Evolutionary conservation across 2,888 invertebrate species (phyloP).

Genomic region (Drosophila robusta): DNA sequence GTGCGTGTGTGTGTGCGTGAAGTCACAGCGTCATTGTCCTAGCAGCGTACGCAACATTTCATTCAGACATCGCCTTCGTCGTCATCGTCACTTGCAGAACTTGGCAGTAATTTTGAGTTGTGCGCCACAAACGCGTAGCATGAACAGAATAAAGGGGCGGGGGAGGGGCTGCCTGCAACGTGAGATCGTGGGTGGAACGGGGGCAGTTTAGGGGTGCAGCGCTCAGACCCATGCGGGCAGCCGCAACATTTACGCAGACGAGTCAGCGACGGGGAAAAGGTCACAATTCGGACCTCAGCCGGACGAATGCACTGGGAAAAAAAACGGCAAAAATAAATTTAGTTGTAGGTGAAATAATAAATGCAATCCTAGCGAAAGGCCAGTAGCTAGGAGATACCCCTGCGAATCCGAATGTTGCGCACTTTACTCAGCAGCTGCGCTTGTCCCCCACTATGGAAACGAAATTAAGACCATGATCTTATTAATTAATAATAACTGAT

Average conservation of each 20-base stretch:
- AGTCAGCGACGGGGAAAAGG: slow-evolving; percentile 28
- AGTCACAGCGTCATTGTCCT: slow-evolving; percentile 69
- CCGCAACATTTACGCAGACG: slow-evolving; percentile 66
- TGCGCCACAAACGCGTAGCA: slow-evolving; percentile 34
- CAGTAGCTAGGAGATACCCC: too few relatives aligned
- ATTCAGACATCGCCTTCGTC: slow-evolving; percentile 58
- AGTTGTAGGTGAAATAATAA: too few relatives aligned
- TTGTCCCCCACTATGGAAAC: too few relatives aligned
- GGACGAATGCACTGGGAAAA: slow-evolving; percentile 30
- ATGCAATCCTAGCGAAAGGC: too few relatives aligned
- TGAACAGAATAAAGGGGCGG: slow-evolving; percentile 32
- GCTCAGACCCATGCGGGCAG: slow-evolving; percentile 60
- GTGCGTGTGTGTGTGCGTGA: slow-evolving; percentile 26
- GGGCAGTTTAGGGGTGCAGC: slow-evolving; percentile 3
- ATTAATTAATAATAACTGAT: too few relatives aligned
- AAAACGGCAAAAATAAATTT: not conserved
- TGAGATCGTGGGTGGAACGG: not conserved
- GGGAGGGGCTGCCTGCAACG: not conserved
- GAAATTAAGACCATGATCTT: too few relatives aligned
- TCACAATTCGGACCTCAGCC: slow-evolving; percentile 24
- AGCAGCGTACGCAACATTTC: slow-evolving; percentile 67
- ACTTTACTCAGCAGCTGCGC: too few relatives aligned
- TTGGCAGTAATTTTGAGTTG: slow-evolving; percentile 76
- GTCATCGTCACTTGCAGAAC: slow-evolving; percentile 73
- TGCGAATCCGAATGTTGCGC: too few relatives aligned